These are phyloP conservation scores for Parauchenoglanis ngamensis DNA, from an alignment of 2,797 vertebrate genomes.

Conservation along the genomic window DNA sequence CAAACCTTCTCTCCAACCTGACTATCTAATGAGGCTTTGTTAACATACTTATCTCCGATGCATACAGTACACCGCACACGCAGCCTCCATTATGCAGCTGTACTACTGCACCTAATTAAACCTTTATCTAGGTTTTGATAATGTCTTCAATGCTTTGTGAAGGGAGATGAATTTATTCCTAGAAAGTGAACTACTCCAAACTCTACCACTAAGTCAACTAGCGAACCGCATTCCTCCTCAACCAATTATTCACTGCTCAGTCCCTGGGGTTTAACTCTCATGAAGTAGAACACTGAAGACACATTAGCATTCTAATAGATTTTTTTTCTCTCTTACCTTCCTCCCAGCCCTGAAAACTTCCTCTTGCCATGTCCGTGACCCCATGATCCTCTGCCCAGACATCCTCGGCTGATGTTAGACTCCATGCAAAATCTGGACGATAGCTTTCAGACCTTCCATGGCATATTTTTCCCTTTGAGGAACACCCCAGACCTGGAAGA, in stretches of 20 bases:
- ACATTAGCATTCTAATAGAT: conserved; percentile 24
- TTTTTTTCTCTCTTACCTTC: conserved; percentile 70
- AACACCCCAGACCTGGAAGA: conserved; percentile 64
- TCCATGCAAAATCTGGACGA: conserved; percentile 75
- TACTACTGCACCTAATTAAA: conserved; percentile 44
- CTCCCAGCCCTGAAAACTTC: conserved; percentile 76
- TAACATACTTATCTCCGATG: conserved; percentile 50
- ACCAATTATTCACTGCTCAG: neutral
- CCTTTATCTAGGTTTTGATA: conserved; percentile 27
- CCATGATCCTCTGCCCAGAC: conserved; percentile 60
- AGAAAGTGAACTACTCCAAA: conserved; percentile 8
- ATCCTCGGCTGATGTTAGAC: conserved; percentile 70
- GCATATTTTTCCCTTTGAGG: conserved; percentile 64
- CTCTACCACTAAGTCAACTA: conserved; percentile 10
- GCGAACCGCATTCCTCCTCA: conserved; percentile 16
- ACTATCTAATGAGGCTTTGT: conserved; percentile 57
- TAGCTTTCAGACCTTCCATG: conserved; percentile 52
- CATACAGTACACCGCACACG: conserved; percentile 39
- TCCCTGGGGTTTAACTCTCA: neutral
- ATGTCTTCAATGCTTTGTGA: conserved; percentile 21
- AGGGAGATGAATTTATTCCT: conserved; percentile 38
- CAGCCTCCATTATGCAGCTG: conserved; percentile 39
- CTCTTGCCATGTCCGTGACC: conserved; percentile 62
- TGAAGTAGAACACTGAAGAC: conserved; percentile 6
- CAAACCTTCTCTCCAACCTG: conserved; percentile 51